Conservation (phyloP, 2,797 vertebrate species). For the Psittacula derbiana region DNA sequence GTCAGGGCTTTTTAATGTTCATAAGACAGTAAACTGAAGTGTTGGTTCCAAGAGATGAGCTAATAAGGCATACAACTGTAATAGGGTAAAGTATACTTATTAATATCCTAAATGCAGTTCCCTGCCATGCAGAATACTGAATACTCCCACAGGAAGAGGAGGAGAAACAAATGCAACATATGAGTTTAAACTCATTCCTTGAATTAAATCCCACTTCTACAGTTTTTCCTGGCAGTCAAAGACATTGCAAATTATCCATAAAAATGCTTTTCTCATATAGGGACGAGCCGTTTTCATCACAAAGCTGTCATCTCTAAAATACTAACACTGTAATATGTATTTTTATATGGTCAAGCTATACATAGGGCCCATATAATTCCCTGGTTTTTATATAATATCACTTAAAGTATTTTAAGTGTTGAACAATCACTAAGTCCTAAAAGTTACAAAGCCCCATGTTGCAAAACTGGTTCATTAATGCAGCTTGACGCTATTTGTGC, state of each 20-base stretch:
- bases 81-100: slow-evolving; percentile 27
- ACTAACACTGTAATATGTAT: background rate
- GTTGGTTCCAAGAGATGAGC: slow-evolving; percentile 53
- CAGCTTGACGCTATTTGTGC: background rate
- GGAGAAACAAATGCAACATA: slow-evolving; percentile 11
- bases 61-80: slow-evolving; percentile 19
- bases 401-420: background rate
- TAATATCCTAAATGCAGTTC: slow-evolving; percentile 23
- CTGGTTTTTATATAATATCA: background rate
- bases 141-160: slow-evolving; percentile 56
- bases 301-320: background rate
- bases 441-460: background rate
- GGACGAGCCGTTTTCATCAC: background rate
- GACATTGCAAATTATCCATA: background rate
- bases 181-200: slow-evolving; percentile 50
- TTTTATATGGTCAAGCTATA: background rate
- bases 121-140: slow-evolving; percentile 23
- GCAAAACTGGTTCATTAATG: background rate
- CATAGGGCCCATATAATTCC: background rate
- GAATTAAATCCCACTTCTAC: slow-evolving; percentile 57
- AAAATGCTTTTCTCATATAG: background rate
- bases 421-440: background rate
- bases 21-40: slow-evolving; percentile 34
- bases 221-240: slow-evolving; percentile 49
- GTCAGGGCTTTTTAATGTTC: slow-evolving; percentile 51